phyloP scores from a whole-genome alignment of 1,140 invertebrate genomes.

The Linepithema humile region DNA sequence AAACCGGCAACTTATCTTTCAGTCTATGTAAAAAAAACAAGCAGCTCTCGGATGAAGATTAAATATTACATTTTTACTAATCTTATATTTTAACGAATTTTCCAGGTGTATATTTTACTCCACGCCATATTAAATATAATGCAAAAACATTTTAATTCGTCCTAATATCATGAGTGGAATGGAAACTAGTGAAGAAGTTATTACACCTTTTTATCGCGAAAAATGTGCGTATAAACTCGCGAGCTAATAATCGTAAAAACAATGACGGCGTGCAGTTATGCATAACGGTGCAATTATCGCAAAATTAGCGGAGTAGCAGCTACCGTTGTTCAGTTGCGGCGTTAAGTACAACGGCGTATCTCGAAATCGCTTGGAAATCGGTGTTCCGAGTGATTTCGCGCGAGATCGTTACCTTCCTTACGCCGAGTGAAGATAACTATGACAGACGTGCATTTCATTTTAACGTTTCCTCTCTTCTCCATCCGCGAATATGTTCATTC shows the following conservation, averaged over 20 bases:
- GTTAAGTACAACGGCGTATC: neutral
- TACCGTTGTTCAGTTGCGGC: too few species aligned
- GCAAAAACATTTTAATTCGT: neutral
- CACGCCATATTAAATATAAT: neutral
- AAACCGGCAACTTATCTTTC: neutral
- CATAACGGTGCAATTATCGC: neutral
- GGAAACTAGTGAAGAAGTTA: neutral
- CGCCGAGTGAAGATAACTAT: neutral
- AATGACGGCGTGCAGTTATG: neutral
- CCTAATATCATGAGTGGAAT: neutral
- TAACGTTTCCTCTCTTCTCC: neutral
- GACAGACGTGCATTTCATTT: conserved; percentile 26
- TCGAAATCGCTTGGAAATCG: neutral
- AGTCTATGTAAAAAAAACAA: too few species aligned
- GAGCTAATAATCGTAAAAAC: neutral
- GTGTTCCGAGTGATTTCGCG: neutral
- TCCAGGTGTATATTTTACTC: neutral
- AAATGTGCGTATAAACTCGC: neutral
- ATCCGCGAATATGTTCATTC: neutral
- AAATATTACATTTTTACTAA: neutral
- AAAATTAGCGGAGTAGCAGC: neutral
- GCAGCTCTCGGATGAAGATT: neutral
- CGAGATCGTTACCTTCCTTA: neutral
- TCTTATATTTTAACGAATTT: too few species aligned
- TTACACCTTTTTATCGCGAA: neutral